Percentiles rank a stretch among this genome's conserved stretches.
Evolutionary conservation across 2,888 invertebrate genomes (phyloP).

Genomic region (Harpalus rufipes): DNA sequence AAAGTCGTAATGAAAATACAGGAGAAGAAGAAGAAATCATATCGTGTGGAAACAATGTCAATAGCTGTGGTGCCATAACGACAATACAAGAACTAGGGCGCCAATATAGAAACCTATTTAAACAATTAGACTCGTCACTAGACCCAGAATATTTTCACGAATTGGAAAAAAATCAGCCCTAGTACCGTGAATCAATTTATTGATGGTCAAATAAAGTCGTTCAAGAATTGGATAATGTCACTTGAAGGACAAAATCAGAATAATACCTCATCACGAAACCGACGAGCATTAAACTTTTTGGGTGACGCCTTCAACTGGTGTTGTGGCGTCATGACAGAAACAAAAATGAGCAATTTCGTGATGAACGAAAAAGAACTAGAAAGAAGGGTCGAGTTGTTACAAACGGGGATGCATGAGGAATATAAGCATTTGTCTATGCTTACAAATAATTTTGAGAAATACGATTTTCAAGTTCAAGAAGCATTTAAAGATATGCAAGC

Average conservation of each 20-base stretch:
- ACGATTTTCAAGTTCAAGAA: background rate
- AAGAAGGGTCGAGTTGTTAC: background rate
- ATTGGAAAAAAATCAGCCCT: background rate
- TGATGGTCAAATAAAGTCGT: background rate
- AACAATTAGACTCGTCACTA: background rate
- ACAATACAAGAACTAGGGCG: too few species aligned
- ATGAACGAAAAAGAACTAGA: slow-evolving; percentile 13
- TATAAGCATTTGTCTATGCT: background rate
- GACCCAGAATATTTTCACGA: slow-evolving; percentile 44
- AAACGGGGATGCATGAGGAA: background rate
- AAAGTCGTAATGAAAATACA: too few species aligned
- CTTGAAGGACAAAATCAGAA: background rate
- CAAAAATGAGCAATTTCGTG: slow-evolving; percentile 25
- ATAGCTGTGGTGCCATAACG: too few species aligned
- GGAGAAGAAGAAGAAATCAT: too few species aligned
- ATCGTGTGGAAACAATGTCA: too few species aligned
- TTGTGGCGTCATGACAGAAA: slow-evolving; percentile 53
- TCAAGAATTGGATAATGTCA: background rate
- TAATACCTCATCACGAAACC: background rate
- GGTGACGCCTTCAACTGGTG: slow-evolving; percentile 56
- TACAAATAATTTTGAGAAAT: background rate
- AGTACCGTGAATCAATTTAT: too few species aligned
- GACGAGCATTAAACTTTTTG: background rate
- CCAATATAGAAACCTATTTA: background rate
- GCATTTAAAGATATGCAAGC: background rate